Evolutionary conservation across 2,888 invertebrate genomes (phyloP), one percentile per base, ranked within the genome.

Genomic region (Cryptocephalus primarius): DNA sequence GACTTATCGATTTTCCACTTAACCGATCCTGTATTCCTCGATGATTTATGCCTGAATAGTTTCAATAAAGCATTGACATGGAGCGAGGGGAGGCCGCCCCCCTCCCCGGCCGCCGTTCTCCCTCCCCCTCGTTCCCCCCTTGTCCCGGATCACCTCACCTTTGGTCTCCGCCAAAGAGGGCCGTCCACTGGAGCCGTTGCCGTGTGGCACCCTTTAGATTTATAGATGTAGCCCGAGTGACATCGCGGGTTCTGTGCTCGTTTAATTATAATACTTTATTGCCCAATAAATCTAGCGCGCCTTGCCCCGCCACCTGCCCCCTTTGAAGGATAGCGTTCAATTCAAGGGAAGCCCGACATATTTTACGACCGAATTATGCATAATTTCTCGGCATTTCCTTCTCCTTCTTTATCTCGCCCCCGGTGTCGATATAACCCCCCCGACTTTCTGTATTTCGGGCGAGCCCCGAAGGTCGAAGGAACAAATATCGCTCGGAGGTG

Each of bases 261-360:
- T 81, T 82, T 82, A 81, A 82, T 81, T 82, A 82, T 81, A 81
- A 82, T 82, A 81, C 80, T 82, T 81, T 81, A 82, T 81, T 79
- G 80, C 77, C 77, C 79, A 77, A 81, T 82, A 81, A 82, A 82
- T 82, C 81, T 81, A 72, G 61, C 65, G 72, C 60, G 59, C 60
- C 64, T 62, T 69, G 72, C 71, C 70, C 72, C 74, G 71, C 67
- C 55, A 65, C 60, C 55, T 57, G 62, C 60, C 60, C 65, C 12
- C 70, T 71, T 72, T 72, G 72, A 72, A 70, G 72, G 79, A 79
- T 79, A 78, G 77, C 78, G 78, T 78, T 80, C 79, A 78, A 79
- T 79, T 79, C 79, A 75, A 73, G 74, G 73, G 71, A 51, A 48
- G 70, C 71, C 76, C 73, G 76, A 70, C 71, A 78, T 79, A 78